Conservation (phyloP, 2,113 vertebrate species). For the Menura novaehollandiae region DNA sequence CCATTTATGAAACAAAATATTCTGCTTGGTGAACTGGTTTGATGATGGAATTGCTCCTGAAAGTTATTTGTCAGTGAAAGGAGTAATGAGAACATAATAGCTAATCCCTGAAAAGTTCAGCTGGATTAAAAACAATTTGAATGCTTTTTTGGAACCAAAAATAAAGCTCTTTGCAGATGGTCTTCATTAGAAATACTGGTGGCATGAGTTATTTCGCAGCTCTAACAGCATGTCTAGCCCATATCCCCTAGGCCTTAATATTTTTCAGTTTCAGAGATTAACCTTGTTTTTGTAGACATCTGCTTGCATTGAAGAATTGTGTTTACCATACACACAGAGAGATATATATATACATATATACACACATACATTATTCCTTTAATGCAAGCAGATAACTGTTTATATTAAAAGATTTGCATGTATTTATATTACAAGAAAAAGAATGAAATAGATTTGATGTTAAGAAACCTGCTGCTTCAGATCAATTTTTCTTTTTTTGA, state of each 20-base stretch:
- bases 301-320: neutral
- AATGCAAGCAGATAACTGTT: neutral
- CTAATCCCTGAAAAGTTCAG: conserved; percentile 44
- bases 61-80: conserved; percentile 26
- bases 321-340: neutral
- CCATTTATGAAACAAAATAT: neutral
- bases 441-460: neutral
- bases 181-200: conserved; percentile 38
- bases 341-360: neutral
- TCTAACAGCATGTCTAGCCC: conserved; percentile 1
- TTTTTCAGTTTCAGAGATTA: conserved; percentile 24
- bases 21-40: neutral
- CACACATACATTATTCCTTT: neutral
- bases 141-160: conserved; percentile 17
- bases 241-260: conserved; percentile 25
- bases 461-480: neutral
- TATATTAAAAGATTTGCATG: neutral
- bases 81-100: conserved; percentile 23
- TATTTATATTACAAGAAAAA: neutral
- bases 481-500: neutral
- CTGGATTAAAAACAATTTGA: neutral
- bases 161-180: conserved; percentile 24
- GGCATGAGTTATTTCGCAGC: conserved; percentile 16
- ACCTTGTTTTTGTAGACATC: neutral
- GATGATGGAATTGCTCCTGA: neutral